Evolutionary conservation across 1,140 invertebrate species (phyloP).

Genomic region (Acromyrmex echinatior): DNA sequence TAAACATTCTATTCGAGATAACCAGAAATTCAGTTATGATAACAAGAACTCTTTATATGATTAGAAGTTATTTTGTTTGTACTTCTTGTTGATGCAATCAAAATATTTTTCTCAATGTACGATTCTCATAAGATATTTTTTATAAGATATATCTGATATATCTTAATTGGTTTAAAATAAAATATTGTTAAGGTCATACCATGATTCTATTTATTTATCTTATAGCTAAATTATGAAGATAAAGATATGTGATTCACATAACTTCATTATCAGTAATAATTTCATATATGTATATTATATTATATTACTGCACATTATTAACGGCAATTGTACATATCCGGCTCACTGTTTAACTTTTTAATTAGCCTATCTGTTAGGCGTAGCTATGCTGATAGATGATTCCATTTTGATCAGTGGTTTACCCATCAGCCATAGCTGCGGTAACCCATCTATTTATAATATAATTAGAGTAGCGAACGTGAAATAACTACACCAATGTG

Average conservation of each 20-base stretch:
- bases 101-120: neutral
- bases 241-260: neutral
- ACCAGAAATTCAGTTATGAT: too few species aligned
- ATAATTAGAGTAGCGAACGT: neutral
- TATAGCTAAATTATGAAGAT: neutral
- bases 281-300: neutral
- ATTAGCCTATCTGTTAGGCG: neutral
- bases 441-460: neutral
- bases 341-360: neutral
- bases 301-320: neutral
- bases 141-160: neutral
- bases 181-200: neutral
- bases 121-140: neutral
- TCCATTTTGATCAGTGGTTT: constrained; percentile 13
- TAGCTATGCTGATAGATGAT: neutral
- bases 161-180: constrained; percentile 7
- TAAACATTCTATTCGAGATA: too few species aligned
- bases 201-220: neutral
- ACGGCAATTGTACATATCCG: neutral
- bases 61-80: too few species aligned
- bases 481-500: neutral
- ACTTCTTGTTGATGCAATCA: too few species aligned
- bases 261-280: constrained; percentile 10
- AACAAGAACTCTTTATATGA: too few species aligned
- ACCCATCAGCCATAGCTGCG: neutral